Base-by-base conservation (phyloP, 1,140 invertebrate genomes). In the Drosophila micromelanica region DNA sequence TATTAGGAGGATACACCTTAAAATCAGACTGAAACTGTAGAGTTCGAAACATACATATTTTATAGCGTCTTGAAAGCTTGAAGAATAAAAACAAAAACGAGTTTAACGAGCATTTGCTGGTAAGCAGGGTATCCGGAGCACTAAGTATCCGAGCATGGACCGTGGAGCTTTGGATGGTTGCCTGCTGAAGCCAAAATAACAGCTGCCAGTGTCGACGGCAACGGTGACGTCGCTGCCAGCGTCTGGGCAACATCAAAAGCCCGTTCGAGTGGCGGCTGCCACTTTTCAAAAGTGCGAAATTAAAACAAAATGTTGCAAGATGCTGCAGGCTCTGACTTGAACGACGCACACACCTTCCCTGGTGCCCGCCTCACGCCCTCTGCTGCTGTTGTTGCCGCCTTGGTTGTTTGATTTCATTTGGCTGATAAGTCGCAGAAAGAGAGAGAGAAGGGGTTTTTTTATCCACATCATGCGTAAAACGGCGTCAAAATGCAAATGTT, bases 251-350 rank as follows among this genome's bases (percentile, higher is more conserved):
- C 84, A 71, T 87, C 78, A 89, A 87, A 87, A 87, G 76, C 75
- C 74, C 64, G 63, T 75, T 78, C 82, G 56, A 82, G 76, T 89
- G 78, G 76, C 75, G 75, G 75, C 82, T 89, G 82, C 82, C 82
- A 87, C 82, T 82, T 78, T 87, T 76, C 55, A 76, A 89, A 68
- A 87, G 82, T 87, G 82, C 84, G 84, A 87, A 89, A 87, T 87
- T 87, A 89, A 86, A 89, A 87, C 84, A 87, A 89, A 87, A 87
- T 87, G 79, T 82, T 87, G 84, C 79, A 82, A 87, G 82, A 89
- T 89, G 82, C 84, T 87, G 84, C 64, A 67, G 84, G 84, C 81
- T 62, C 17, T 52, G 73, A 43, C 55, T 72, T 65, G 55, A 57
- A 43, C 77, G 42, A 55, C 77, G 42, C 42, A 38, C 54, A 52